Evolutionary conservation across 2,888 invertebrate species (phyloP), one percentile per base, ranked within the genome.

Genomic region (Gasteruption jaculator): DNA sequence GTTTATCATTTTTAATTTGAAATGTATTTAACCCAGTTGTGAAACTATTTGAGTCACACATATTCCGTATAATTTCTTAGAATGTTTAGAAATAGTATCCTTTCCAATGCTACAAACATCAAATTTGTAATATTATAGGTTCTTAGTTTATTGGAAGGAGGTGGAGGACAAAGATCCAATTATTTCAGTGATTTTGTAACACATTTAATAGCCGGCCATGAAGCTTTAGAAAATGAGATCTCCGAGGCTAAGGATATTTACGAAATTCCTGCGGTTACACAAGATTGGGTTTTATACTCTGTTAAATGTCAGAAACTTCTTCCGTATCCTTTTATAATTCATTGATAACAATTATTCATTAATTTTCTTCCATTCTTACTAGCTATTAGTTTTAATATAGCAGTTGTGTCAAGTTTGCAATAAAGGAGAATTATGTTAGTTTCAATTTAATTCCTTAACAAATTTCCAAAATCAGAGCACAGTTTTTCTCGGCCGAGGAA

Each of bases 181-280:
- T 95, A 91, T 74, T 83, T 92, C 58, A 86, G 90, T 48, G 91
- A 93, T 73, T 87, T 86, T 74, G 89, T 93, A 53, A 94, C 94
- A 29, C 93, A 94, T 76, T 78, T 92, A 58, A 87, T 96, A 64
- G 91, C 91, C 57, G 93, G 89, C 18, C 76, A 81, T 54, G 86
- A 91, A 73, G 85, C 85, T 43, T 81, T 86, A 58, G 91, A 91
- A 68, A 85, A 82, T 62, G 93, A 92, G 70, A 79, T 94, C 57
- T 82, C 83, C 42, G 91, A 92, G 74, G 93, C 93, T 7, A 85
- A 85, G 66, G 95, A 96, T 66, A 78, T 96, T 11, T 96, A 93
- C 72, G 92, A 91, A 73, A 85, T 92, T 41, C 92, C 93, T 47
- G 90, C 92, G 52, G 87, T 95, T 40, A 85, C 84, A 27, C 83